Conservation (phyloP, 2,113 vertebrate genomes). For the Cyanocitta stelleri region DNA sequence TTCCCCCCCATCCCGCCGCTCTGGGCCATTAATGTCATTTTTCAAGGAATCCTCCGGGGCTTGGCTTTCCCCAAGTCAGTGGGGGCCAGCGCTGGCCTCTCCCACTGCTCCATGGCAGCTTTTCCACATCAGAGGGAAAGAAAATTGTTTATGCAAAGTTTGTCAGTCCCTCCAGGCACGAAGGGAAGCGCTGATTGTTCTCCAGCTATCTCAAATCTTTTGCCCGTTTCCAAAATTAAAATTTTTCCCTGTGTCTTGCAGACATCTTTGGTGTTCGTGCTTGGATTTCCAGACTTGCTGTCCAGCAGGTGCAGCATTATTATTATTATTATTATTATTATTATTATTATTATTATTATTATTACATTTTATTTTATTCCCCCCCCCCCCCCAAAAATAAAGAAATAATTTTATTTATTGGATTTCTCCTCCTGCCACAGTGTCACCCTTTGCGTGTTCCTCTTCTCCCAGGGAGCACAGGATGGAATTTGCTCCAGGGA, state of each 20-base stretch:
- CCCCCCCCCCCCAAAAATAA: accelerated
- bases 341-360: background rate
- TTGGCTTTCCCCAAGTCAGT: background rate
- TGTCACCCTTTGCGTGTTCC: background rate
- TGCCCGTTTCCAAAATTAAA: constrained; percentile 49
- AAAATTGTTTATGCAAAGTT: constrained; percentile 27
- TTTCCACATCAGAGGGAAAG: constrained; percentile 14
- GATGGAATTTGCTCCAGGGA: background rate
- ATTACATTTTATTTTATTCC: background rate
- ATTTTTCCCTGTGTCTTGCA: background rate
- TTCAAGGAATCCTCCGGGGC: background rate
- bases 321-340: too few relatives aligned
- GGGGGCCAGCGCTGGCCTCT: background rate
- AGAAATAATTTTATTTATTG: background rate
- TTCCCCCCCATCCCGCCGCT: background rate
- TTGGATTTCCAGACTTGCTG: background rate
- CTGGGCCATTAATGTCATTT: background rate
- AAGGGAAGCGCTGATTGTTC: background rate
- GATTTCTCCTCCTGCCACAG: accelerated
- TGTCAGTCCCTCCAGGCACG: constrained; percentile 4
- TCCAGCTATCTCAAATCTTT: constrained; percentile 46
- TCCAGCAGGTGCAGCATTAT: background rate
- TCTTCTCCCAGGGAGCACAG: background rate
- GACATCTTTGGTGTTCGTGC: background rate
- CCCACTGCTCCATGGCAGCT: background rate